Evolutionary conservation across 2,797 vertebrate genomes (phyloP).

Genomic region (Hydrophis major): DNA sequence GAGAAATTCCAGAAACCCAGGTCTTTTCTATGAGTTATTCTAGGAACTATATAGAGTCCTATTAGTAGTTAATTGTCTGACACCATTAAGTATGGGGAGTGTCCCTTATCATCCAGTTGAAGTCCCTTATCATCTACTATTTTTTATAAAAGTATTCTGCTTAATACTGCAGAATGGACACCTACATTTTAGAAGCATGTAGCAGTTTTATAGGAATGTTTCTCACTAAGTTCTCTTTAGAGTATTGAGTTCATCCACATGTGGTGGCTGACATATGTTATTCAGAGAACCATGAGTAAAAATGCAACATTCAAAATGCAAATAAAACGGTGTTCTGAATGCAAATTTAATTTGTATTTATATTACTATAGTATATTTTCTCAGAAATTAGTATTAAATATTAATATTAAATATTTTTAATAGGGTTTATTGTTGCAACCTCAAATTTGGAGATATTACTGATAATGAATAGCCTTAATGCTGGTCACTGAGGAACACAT

Average conservation of each 20-base stretch:
- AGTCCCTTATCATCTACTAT: neutral
- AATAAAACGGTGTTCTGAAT: neutral
- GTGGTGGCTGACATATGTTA: neutral
- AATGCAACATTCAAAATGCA: neutral
- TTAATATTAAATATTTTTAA: neutral
- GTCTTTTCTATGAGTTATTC: neutral
- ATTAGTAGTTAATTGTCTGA: neutral
- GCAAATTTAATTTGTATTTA: neutral
- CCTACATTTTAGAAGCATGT: neutral
- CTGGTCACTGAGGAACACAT: neutral
- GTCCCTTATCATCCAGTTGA: neutral
- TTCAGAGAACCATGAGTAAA: neutral
- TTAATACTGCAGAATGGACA: neutral
- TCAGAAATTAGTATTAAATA: neutral
- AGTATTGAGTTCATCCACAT: neutral
- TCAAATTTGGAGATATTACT: neutral
- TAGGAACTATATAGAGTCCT: neutral
- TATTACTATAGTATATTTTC: neutral
- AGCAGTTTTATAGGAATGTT: neutral
- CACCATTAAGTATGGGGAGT: neutral
- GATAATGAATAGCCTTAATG: neutral
- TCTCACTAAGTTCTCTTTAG: neutral
- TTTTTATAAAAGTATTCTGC: neutral
- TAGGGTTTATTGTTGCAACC: neutral
- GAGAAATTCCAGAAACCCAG: slow-evolving; percentile 1